Percentiles rank a stretch among this genome's conserved stretches.
Evolutionary conservation across 2,113 vertebrate species (phyloP).

Genomic region (Pseudolaguvia tuberculata): DNA sequence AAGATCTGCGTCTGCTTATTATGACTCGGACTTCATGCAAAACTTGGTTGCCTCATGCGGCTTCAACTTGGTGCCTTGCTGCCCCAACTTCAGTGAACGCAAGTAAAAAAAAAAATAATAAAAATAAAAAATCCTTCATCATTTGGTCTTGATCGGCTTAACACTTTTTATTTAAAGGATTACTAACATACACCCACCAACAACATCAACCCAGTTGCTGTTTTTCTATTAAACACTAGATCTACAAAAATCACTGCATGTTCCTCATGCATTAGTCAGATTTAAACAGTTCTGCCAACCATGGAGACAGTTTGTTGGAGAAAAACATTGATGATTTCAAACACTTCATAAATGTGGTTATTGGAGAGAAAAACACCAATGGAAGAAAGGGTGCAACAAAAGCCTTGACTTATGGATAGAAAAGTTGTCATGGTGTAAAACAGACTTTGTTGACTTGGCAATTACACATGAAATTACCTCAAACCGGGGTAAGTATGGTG

Average conservation of each 20-base stretch:
- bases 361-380: neutral
- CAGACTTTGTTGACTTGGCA: conserved; percentile 2
- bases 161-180: too few relatives aligned
- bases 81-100: neutral
- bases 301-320: neutral
- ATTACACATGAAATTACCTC: neutral
- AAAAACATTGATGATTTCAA: neutral
- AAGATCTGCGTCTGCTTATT: conserved; percentile 24
- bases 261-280: conserved; percentile 7
- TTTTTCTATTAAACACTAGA: neutral
- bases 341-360: neutral
- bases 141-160: too few relatives aligned
- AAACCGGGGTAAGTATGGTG: too few relatives aligned
- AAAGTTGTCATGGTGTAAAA: neutral
- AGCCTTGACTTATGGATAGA: neutral
- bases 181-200: neutral
- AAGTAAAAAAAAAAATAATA: too few relatives aligned
- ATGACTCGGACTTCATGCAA: neutral
- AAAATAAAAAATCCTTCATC: too few relatives aligned
- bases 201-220: neutral
- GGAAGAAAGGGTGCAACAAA: neutral
- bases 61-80: neutral
- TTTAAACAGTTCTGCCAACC: conserved; percentile 3
- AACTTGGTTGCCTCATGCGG: neutral
- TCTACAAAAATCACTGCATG: neutral